Conservation (phyloP, 92 coral and sea anemone genomes). For the Bergia sp. region DNA sequence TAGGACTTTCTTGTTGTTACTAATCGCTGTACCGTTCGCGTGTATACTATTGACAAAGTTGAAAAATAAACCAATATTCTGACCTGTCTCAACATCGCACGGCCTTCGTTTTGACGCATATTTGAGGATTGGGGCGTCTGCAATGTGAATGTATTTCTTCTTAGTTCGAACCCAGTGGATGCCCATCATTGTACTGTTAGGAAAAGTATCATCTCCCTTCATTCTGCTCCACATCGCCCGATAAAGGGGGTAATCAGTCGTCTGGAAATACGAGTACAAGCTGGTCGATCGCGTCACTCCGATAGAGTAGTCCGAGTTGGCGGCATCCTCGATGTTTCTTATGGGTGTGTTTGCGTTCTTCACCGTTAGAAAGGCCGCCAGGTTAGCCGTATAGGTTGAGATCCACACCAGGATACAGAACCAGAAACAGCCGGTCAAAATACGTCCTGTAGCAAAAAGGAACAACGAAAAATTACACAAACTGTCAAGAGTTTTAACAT, state of each 20-base stretch:
- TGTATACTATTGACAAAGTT: neutral
- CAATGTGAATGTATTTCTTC: slow-evolving; percentile 50
- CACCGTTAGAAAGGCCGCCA: slow-evolving; percentile 66
- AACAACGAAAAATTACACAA: neutral
- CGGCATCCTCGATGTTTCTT: slow-evolving; percentile 50
- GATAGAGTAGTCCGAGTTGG: slow-evolving; percentile 55
- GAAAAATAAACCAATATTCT: neutral
- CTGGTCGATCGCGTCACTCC: slow-evolving; percentile 58
- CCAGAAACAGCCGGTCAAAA: slow-evolving; percentile 71
- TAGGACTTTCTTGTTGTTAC: neutral
- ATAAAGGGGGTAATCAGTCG: slow-evolving; percentile 59
- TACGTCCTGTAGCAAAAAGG: slow-evolving; percentile 53
- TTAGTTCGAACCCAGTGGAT: slow-evolving; percentile 62
- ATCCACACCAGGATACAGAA: slow-evolving; percentile 69
- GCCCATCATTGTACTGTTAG: slow-evolving; percentile 44
- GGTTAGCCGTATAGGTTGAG: slow-evolving; percentile 76
- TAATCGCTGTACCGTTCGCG: neutral
- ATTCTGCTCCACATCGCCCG: slow-evolving; percentile 59
- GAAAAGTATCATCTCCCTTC: slow-evolving; percentile 45
- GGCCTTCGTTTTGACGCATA: slow-evolving; percentile 61
- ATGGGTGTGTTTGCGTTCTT: slow-evolving; percentile 33
- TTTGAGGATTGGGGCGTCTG: slow-evolving; percentile 65
- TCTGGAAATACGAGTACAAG: slow-evolving; percentile 52
- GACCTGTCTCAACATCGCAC: slow-evolving; percentile 65
- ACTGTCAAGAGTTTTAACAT: neutral